phyloP scores from a whole-genome alignment of 2,888 invertebrate species.

The Globia sparganii region DNA sequence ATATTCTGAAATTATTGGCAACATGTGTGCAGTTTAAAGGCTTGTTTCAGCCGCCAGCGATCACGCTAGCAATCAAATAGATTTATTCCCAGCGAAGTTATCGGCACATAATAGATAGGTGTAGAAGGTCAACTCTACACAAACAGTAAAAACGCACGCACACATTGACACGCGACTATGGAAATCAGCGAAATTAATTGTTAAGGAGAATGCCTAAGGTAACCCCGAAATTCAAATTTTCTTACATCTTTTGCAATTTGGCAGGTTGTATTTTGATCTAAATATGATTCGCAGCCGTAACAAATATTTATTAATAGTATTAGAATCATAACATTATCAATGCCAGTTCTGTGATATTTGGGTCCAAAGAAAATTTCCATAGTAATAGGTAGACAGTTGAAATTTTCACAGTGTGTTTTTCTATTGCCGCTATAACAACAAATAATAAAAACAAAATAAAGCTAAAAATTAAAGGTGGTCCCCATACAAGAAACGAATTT shows the following conservation, averaged over 20 bases:
- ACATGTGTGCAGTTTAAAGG: constrained; percentile 62
- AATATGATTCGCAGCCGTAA: neutral
- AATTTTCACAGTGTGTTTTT: neutral
- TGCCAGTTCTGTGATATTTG: neutral
- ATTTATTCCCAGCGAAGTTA: constrained; percentile 69
- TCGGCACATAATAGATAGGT: constrained; percentile 10
- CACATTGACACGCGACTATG: neutral
- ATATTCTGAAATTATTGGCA: constrained; percentile 60
- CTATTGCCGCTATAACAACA: neutral
- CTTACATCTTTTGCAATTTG: neutral
- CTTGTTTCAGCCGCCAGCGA: constrained; percentile 61
- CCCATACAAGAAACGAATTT: neutral
- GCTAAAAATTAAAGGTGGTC: neutral
- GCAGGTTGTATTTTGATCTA: neutral
- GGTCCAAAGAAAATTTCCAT: neutral
- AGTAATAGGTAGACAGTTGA: neutral
- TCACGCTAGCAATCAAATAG: constrained; percentile 74
- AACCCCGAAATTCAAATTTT: neutral
- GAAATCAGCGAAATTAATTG: neutral
- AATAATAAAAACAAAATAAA: neutral
- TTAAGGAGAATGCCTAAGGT: neutral
- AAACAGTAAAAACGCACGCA: neutral
- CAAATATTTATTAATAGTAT: neutral
- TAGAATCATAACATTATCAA: neutral
- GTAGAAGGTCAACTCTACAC: neutral